phyloP scores from a whole-genome alignment of 1,140 invertebrate species.

The Drosophila parvula region DNA sequence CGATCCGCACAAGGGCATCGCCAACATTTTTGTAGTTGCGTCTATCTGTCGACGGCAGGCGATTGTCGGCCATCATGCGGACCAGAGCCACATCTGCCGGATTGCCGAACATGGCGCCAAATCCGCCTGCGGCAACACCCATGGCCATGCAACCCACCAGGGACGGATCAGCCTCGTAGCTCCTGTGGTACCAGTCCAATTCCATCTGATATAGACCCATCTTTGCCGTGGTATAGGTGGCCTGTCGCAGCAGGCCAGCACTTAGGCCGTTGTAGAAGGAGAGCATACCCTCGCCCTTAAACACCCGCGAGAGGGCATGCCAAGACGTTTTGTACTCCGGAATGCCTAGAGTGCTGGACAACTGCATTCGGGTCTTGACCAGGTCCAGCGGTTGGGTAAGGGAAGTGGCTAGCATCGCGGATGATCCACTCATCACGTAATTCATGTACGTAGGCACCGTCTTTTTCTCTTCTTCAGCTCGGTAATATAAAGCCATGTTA shows the following conservation, averaged over 20 bases:
- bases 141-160: slow-evolving; percentile 84
- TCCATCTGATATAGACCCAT: slow-evolving; percentile 86
- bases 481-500: slow-evolving; percentile 32
- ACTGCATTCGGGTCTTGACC: slow-evolving; percentile 65
- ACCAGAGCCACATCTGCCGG: slow-evolving; percentile 90
- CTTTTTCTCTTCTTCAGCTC: slow-evolving; percentile 33
- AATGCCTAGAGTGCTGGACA: slow-evolving; percentile 22
- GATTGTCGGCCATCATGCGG: slow-evolving; percentile 92
- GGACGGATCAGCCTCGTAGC: slow-evolving; percentile 19
- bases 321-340: slow-evolving; percentile 51
- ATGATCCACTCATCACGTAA: slow-evolving; percentile 50
- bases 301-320: slow-evolving; percentile 44
- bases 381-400: slow-evolving; percentile 64
- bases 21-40: slow-evolving; percentile 91
- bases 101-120: slow-evolving; percentile 90
- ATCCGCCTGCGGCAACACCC: slow-evolving; percentile 87
- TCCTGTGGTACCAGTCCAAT: slow-evolving; percentile 47
- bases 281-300: slow-evolving; percentile 36
- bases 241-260: slow-evolving; percentile 87
- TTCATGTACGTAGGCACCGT: slow-evolving; percentile 59
- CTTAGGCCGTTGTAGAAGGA: slow-evolving; percentile 60
- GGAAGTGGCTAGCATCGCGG: slow-evolving; percentile 52
- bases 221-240: slow-evolving; percentile 89
- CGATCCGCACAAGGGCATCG: slow-evolving; percentile 89
- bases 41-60: slow-evolving; percentile 87